These are phyloP conservation scores for Gambusia affinis DNA, from an alignment of 2,113 vertebrate species.

Conservation along the genomic window DNA sequence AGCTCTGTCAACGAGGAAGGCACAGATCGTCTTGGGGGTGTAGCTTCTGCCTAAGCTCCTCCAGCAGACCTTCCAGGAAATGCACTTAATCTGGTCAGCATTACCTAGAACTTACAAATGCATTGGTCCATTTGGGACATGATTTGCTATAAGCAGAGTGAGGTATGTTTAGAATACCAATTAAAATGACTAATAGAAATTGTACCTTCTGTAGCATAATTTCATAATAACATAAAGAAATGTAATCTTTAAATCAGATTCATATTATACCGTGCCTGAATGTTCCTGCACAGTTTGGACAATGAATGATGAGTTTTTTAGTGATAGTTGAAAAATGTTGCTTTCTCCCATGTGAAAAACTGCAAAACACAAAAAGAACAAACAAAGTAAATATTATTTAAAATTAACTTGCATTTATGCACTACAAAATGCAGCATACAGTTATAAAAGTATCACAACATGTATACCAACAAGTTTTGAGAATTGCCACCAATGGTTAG, in stretches of 20 bases:
- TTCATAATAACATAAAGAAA: background rate
- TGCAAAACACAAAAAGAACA: background rate
- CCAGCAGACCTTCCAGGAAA: slow-evolving; percentile 67
- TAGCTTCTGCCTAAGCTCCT: slow-evolving; percentile 48
- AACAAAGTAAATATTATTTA: background rate
- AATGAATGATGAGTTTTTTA: background rate
- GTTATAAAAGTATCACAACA: background rate
- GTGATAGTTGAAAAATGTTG: background rate
- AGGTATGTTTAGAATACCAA: background rate
- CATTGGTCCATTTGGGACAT: slow-evolving; percentile 17
- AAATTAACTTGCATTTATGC: background rate
- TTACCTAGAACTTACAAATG: slow-evolving; percentile 33
- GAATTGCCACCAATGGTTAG: background rate
- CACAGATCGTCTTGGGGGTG: slow-evolving; percentile 55
- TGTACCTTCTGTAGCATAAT: background rate
- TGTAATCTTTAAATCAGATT: background rate
- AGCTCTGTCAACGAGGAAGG: slow-evolving; percentile 31
- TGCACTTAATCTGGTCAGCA: slow-evolving; percentile 57
- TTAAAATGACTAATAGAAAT: background rate
- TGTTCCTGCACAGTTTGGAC: background rate
- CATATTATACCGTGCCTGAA: background rate
- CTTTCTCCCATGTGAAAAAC: background rate
- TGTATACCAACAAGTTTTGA: background rate
- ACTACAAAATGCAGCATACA: too few relatives aligned
- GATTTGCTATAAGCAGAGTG: background rate